These are phyloP conservation scores for Leptosomus discolor DNA, from an alignment of 2,113 vertebrate species.

Conservation along the genomic window DNA sequence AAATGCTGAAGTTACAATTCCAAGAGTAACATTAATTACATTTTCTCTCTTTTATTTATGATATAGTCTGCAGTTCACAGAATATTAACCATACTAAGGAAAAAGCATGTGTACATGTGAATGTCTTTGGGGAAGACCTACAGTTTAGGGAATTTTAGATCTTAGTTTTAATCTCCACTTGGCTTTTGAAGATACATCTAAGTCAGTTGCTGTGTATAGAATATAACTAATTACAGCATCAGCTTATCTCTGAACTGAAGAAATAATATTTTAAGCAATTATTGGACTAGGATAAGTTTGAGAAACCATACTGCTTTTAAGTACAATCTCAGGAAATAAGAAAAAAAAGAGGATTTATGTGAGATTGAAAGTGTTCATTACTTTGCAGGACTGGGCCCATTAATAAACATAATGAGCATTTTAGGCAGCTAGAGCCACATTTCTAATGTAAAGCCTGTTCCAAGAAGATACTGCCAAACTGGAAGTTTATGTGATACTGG, in stretches of 20 bases:
- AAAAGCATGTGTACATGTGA: background rate
- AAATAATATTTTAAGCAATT: background rate
- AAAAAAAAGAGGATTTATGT: background rate
- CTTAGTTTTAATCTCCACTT: background rate
- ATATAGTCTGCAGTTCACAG: background rate
- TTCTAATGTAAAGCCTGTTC: background rate
- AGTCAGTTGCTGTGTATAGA: background rate
- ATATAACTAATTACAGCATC: conserved; percentile 7
- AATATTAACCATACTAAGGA: background rate
- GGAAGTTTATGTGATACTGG: background rate
- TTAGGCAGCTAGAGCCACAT: background rate
- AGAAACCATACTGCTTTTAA: background rate
- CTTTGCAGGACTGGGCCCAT: background rate
- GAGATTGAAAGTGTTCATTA: background rate
- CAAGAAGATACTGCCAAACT: background rate
- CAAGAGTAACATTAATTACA: background rate
- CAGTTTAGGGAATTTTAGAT: background rate
- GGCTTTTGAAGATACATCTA: conserved; percentile 15
- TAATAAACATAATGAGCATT: background rate
- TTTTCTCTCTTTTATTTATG: background rate
- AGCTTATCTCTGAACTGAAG: background rate
- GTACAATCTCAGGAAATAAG: background rate
- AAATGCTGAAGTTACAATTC: background rate
- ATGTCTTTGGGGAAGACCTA: conserved; percentile 4
- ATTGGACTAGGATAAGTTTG: background rate